Evolutionary conservation across 2,888 invertebrate species (phyloP).

Genomic region (Caprella mutica): DNA sequence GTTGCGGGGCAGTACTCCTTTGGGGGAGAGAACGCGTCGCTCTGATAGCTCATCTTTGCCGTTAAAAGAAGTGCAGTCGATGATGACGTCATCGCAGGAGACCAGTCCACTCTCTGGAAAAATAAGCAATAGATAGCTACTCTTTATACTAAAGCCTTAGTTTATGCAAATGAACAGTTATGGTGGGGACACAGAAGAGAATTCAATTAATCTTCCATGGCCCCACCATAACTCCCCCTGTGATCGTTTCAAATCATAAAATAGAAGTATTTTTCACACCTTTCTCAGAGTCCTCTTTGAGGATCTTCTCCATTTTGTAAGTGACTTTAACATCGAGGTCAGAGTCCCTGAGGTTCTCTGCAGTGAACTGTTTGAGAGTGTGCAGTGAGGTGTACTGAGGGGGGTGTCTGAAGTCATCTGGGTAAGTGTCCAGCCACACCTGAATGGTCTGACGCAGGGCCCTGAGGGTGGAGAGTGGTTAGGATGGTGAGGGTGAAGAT

Average conservation of each 20-base stretch:
- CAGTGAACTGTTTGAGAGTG: slow-evolving; percentile 73
- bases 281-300: slow-evolving; percentile 45
- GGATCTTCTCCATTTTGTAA: slow-evolving; percentile 64
- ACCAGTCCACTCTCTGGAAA: no score
- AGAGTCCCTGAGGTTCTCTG: slow-evolving; percentile 65
- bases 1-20: background rate
- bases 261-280: no score
- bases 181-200: no score
- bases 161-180: no score
- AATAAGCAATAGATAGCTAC: no score
- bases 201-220: no score
- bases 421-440: slow-evolving; percentile 95
- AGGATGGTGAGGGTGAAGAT: background rate
- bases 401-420: slow-evolving; percentile 80
- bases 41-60: slow-evolving; percentile 11
- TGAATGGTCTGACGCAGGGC: slow-evolving; percentile 80
- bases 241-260: no score
- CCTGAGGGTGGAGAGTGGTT: slow-evolving; percentile 46
- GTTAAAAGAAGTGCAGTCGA: background rate
- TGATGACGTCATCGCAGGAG: slow-evolving; percentile 10
- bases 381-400: slow-evolving; percentile 67
- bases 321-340: slow-evolving; percentile 63
- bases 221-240: no score
- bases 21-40: slow-evolving; percentile 44
- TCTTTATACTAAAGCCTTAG: no score